These are phyloP conservation scores for Strigamia transsilvanica DNA, from an alignment of 2,888 invertebrate species.

Conservation along the genomic window DNA sequence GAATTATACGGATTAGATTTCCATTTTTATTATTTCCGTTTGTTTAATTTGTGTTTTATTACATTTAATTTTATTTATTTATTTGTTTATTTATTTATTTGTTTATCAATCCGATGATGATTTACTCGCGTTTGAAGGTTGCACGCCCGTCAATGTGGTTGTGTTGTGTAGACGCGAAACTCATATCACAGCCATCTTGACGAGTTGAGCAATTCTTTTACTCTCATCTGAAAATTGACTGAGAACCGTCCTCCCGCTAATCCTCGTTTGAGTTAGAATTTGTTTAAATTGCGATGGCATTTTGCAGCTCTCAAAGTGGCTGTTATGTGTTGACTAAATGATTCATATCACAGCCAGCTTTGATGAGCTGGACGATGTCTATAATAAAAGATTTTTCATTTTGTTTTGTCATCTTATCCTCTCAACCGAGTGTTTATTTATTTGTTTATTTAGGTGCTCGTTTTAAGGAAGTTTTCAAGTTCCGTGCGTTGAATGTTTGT, in stretches of 20 bases:
- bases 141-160: conserved; percentile 57
- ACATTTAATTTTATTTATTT: neutral
- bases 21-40: conserved; percentile 31
- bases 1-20: conserved; percentile 25
- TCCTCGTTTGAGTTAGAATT: conserved; percentile 7
- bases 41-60: neutral
- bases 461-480: conserved; percentile 14
- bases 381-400: conserved; percentile 36
- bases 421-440: neutral
- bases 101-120: neutral
- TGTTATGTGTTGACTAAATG: conserved; percentile 76
- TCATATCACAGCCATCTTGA: conserved; percentile 64
- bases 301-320: conserved; percentile 76
- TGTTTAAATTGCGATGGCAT: conserved; percentile 34
- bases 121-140: conserved; percentile 51
- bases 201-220: conserved; percentile 56
- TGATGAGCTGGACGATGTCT: conserved; percentile 77
- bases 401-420: neutral
- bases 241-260: neutral
- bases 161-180: conserved; percentile 56
- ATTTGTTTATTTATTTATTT: conserved; percentile 29
- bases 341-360: conserved; percentile 97
- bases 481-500: neutral
- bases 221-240: conserved; percentile 17
- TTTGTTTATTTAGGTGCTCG: conserved; percentile 10